Evolutionary conservation across 1,140 invertebrate species (phyloP).

Genomic region (Forficula auricularia): DNA sequence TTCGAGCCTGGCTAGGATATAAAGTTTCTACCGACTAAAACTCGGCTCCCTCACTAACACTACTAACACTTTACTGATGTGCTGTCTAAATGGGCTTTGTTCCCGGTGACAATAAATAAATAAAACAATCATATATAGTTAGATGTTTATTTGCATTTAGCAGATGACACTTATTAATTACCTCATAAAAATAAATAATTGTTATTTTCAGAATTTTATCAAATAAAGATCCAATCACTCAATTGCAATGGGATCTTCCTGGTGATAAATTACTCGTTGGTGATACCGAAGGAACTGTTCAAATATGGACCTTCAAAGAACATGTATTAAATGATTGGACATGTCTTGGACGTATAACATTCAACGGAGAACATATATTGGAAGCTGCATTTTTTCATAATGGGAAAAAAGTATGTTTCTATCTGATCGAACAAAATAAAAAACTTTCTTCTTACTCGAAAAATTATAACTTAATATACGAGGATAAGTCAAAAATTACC

Average conservation of each 20-base stretch:
- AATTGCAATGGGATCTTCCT: slow-evolving; percentile 67
- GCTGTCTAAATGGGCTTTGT: no score
- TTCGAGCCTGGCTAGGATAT: no score
- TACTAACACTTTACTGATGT: no score
- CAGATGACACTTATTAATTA: no score
- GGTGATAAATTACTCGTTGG: slow-evolving; percentile 61
- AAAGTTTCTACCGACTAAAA: no score
- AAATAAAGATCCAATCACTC: slow-evolving; percentile 48
- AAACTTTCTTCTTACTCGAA: not conserved
- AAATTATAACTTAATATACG: slow-evolving; percentile 1
- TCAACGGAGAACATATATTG: slow-evolving; percentile 62
- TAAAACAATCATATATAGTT: no score
- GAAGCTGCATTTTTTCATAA: slow-evolving; percentile 68
- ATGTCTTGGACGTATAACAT: slow-evolving; percentile 22
- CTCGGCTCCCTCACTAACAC: no score
- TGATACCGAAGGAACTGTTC: slow-evolving; percentile 52
- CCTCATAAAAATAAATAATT: no score
- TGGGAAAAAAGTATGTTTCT: slow-evolving; percentile 45
- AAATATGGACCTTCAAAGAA: slow-evolving; percentile 59
- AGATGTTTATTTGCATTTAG: no score
- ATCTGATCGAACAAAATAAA: not conserved
- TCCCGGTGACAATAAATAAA: no score
- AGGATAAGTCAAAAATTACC: no score
- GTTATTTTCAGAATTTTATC: slow-evolving; percentile 44
- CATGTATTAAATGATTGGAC: slow-evolving; percentile 67